These are phyloP conservation scores for Platichthys stellatus DNA, from an alignment of 2,113 vertebrate species.

Conservation along the genomic window DNA sequence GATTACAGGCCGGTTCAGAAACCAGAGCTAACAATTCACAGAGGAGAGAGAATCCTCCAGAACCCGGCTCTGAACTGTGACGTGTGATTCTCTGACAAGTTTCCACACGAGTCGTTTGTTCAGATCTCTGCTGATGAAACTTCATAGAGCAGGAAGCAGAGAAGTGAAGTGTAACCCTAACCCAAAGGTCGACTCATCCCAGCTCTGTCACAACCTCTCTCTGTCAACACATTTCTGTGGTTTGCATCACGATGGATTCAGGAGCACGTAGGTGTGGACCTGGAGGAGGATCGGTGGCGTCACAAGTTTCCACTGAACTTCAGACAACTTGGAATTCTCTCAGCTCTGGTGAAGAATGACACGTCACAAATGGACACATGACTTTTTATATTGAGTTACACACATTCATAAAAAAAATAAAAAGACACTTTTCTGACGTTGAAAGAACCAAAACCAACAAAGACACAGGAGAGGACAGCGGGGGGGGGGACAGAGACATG, in stretches of 20 bases:
- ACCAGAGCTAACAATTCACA: no score
- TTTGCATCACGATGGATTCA: not conserved
- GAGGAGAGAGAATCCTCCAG: no score
- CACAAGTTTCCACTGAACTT: not conserved
- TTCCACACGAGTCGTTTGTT: no score
- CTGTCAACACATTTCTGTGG: not conserved
- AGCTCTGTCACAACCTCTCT: no score
- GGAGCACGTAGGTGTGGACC: no score
- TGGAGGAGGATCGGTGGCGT: not conserved
- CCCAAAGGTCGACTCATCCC: no score
- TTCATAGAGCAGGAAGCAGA: no score
- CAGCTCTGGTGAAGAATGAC: not conserved
- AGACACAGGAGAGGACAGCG: not conserved
- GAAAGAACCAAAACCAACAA: not conserved
- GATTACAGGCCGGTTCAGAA: not conserved
- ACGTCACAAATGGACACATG: not conserved
- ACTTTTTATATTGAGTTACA: slow-evolving; percentile 35
- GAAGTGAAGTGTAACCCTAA: no score
- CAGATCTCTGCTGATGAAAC: no score
- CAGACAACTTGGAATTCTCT: not conserved
- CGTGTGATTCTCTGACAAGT: not conserved
- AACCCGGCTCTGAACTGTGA: not conserved
- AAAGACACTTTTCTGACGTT: slow-evolving; percentile 19
- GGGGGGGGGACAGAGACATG: no score
- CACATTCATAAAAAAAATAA: slow-evolving; percentile 65